Evolutionary conservation across 2,113 vertebrate genomes (phyloP).

Genomic region (Ophiodon elongatus): DNA sequence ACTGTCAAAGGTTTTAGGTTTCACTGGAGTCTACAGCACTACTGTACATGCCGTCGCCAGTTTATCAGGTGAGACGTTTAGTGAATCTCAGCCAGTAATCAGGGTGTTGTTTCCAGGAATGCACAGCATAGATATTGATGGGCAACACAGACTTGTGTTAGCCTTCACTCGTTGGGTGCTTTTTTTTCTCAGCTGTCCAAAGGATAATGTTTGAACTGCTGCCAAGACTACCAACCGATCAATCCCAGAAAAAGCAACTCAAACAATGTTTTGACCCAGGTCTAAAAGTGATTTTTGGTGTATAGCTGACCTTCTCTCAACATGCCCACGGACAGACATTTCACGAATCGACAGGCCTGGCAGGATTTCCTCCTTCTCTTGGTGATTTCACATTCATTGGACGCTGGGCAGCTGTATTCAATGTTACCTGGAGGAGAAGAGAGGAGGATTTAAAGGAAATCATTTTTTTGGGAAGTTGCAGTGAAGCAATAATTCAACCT

Average conservation of each 20-base stretch:
- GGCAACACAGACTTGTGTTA: background rate
- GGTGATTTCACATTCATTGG: constrained; percentile 85
- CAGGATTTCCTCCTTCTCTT: constrained; percentile 85
- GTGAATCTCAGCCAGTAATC: constrained; percentile 34
- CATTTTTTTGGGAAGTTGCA: background rate
- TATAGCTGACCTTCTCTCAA: constrained; percentile 82
- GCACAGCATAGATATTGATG: constrained; percentile 27
- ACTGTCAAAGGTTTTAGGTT: constrained; percentile 73
- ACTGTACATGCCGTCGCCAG: constrained; percentile 7
- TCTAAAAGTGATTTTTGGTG: constrained; percentile 25
- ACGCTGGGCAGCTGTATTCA: constrained; percentile 84
- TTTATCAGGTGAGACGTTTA: constrained; percentile 44
- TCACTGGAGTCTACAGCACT: constrained; percentile 51
- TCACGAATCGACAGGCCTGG: constrained; percentile 85
- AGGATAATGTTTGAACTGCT: constrained; percentile 28
- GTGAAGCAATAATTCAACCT: background rate
- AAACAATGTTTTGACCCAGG: constrained; percentile 24
- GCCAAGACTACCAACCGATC: constrained; percentile 29
- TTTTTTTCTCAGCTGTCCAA: constrained; percentile 4
- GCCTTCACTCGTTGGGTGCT: background rate
- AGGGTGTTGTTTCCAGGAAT: constrained; percentile 48
- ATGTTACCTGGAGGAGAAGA: constrained; percentile 78
- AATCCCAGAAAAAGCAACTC: constrained; percentile 17
- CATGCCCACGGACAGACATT: constrained; percentile 85
- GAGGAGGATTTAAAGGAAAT: too few relatives aligned